phyloP scores from a whole-genome alignment of 2,113 vertebrate species.

The Apeltes quadracus region DNA sequence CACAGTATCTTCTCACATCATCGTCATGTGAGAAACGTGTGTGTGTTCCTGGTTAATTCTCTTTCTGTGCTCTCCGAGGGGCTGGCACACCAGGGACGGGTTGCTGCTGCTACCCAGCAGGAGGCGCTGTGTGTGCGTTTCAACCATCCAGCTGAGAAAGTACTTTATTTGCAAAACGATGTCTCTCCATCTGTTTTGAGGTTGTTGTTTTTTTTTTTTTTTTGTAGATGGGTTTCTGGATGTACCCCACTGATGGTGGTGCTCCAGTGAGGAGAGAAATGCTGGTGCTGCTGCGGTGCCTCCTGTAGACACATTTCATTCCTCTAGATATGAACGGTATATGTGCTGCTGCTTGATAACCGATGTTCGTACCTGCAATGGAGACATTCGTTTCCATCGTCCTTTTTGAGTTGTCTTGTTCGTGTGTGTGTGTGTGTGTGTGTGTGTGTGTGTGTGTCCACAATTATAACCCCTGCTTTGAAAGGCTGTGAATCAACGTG shows the following conservation, averaged over 20 bases:
- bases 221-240: conserved; percentile 34
- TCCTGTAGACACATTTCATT: conserved; percentile 15
- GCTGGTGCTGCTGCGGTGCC: background rate
- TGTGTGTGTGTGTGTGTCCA: conserved; percentile 40
- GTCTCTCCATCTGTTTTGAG: conserved; percentile 51
- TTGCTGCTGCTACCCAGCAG: conserved; percentile 75
- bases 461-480: conserved; percentile 58
- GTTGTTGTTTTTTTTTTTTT: conserved; percentile 44
- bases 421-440: conserved; percentile 43
- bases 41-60: conserved; percentile 37
- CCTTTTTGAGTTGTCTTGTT: conserved; percentile 52
- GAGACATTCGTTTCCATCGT: conserved; percentile 22
- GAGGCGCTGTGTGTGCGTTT: conserved; percentile 73
- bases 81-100: conserved; percentile 54
- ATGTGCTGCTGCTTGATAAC: conserved; percentile 30
- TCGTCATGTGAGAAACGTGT: conserved; percentile 26
- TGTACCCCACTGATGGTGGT: conserved; percentile 26
- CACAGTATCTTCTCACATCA: conserved; percentile 24
- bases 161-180: conserved; percentile 48
- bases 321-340: conserved; percentile 19
- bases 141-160: conserved; percentile 48
- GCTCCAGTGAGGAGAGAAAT: background rate
- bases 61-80: conserved; percentile 34
- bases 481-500: conserved; percentile 40
- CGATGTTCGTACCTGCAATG: conserved; percentile 32